phyloP scores from a whole-genome alignment of 2,113 vertebrate species.

The Scomber japonicus region DNA sequence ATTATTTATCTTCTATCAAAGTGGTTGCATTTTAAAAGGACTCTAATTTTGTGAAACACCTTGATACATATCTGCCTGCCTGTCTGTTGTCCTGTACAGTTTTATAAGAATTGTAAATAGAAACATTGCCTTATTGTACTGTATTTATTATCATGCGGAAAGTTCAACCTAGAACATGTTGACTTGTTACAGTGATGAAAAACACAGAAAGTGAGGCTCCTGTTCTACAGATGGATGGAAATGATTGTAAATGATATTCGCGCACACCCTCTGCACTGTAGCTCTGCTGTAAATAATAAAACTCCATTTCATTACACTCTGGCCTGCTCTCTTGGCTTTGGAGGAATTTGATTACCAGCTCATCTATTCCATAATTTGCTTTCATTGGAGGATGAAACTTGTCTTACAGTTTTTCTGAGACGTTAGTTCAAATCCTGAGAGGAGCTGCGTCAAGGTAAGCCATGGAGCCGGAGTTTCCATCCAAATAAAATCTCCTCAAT shows the following conservation, averaged over 20 bases:
- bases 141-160: slow-evolving; percentile 69
- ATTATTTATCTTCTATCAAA: slow-evolving; percentile 52
- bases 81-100: slow-evolving; percentile 77
- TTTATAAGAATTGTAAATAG: slow-evolving; percentile 84
- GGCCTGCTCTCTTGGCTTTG: slow-evolving; percentile 36
- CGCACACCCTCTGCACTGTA: slow-evolving; percentile 68
- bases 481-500: slow-evolving; percentile 58
- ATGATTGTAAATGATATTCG: slow-evolving; percentile 71
- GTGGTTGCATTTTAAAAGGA: slow-evolving; percentile 41
- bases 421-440: slow-evolving; percentile 39
- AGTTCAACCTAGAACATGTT: slow-evolving; percentile 59
- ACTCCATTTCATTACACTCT: slow-evolving; percentile 70
- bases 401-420: slow-evolving; percentile 32
- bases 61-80: slow-evolving; percentile 20
- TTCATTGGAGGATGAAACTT: slow-evolving; percentile 59
- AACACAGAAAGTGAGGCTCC: slow-evolving; percentile 45
- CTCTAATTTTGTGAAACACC: slow-evolving; percentile 32
- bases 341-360: slow-evolving; percentile 64
- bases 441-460: slow-evolving; percentile 55
- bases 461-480: slow-evolving; percentile 46
- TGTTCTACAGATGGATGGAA: slow-evolving; percentile 62
- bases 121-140: slow-evolving; percentile 79
- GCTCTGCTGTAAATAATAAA: slow-evolving; percentile 80
- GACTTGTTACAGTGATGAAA: slow-evolving; percentile 41
- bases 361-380: slow-evolving; percentile 70